A percentile compares a stretch with the other conserved stretches of the same genome.
phyloP scores from a whole-genome alignment of 2,888 invertebrate genomes.

The Mylabris sibirica region DNA sequence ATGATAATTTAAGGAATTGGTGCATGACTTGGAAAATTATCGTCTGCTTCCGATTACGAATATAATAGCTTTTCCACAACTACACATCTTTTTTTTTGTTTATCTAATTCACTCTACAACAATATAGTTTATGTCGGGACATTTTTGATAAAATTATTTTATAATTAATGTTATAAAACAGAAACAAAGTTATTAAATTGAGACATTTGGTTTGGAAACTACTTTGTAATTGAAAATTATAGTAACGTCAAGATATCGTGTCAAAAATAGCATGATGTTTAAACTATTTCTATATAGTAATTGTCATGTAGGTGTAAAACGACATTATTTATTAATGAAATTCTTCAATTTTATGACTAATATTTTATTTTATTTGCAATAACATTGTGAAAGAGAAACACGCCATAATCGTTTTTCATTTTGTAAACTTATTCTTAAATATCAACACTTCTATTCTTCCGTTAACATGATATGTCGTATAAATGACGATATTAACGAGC shows the following conservation, averaged over 20 bases:
- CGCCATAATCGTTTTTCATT: not conserved
- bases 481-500: not conserved
- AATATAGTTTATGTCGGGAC: too few relatives aligned
- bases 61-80: not conserved
- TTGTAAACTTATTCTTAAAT: not conserved
- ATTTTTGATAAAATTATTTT: too few relatives aligned
- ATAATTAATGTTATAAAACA: too few relatives aligned
- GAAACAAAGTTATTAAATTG: not conserved
- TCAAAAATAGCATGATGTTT: not conserved
- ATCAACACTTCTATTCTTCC: conserved; percentile 2
- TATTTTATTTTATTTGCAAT: not conserved
- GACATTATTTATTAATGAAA: not conserved
- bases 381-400: not conserved
- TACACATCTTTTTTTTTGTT: not conserved
- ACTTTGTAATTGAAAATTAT: not conserved
- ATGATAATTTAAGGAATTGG: conserved; percentile 5
- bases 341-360: not conserved
- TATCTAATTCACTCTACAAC: not conserved
- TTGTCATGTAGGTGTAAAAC: not conserved
- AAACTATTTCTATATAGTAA: not conserved
- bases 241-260: not conserved
- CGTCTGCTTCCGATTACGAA: conserved; percentile 2
- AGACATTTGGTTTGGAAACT: not conserved
- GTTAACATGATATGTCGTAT: not conserved
- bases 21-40: conserved; percentile 6